Conservation (phyloP, 2,888 invertebrate genomes). For the Cancer borealis region DNA sequence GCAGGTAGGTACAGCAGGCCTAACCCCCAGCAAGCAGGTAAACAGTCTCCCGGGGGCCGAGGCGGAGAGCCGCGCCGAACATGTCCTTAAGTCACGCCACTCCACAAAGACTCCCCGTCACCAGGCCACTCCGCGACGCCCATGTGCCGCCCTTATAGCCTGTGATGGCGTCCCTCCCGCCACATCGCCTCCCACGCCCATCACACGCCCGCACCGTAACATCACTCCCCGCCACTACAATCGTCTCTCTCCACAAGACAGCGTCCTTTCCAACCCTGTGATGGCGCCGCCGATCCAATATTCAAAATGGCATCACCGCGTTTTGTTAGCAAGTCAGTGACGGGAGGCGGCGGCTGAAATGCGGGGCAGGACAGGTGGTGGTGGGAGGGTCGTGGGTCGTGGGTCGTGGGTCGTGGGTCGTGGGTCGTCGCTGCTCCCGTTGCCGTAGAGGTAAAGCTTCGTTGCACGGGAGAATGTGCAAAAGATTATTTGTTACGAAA, state of each 20-base stretch:
- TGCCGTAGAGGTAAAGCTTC: not conserved
- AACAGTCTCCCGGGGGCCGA: not conserved
- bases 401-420: not conserved
- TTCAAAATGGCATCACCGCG: constrained; percentile 55
- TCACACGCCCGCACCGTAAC: constrained; percentile 39
- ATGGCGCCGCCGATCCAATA: constrained; percentile 43
- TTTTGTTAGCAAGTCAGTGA: constrained; percentile 59
- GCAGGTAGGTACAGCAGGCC: not conserved
- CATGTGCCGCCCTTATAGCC: not conserved
- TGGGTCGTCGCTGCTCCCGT: not conserved
- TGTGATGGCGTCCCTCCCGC: constrained; percentile 24
- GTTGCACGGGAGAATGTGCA: not conserved
- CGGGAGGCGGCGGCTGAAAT: not conserved
- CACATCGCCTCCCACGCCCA: constrained; percentile 33
- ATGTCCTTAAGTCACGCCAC: not conserved
- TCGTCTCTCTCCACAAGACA: not conserved
- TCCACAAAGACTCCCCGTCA: not conserved
- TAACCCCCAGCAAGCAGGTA: not conserved
- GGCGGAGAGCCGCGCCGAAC: not conserved
- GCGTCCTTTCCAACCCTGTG: not conserved
- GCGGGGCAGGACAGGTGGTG: not conserved
- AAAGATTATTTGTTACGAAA: not conserved
- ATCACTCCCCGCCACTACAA: constrained; percentile 48
- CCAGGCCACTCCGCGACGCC: constrained; percentile 39
- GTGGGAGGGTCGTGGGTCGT: not conserved